phyloP scores from a whole-genome alignment of 1,140 invertebrate genomes.

The Maniola jurtina region DNA sequence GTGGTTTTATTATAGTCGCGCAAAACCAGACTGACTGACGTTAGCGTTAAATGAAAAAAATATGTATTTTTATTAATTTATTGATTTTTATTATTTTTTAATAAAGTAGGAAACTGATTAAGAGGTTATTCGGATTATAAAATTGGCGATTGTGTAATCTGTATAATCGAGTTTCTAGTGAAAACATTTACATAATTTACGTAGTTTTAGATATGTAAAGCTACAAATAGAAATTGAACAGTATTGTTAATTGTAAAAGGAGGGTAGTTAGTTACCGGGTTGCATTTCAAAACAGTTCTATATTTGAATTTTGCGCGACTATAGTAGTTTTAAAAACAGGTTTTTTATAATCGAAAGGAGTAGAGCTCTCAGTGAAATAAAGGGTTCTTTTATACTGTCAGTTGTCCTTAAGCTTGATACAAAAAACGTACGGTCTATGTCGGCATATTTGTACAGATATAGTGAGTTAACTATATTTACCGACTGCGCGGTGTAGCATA shows the following conservation, averaged over 20 bases:
- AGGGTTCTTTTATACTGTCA: slow-evolving; percentile 52
- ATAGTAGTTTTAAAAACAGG: background rate
- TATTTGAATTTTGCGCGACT: slow-evolving; percentile 6
- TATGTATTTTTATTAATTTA: no score
- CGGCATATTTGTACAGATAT: slow-evolving; percentile 50
- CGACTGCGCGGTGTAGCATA: slow-evolving; percentile 54
- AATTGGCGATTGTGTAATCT: no score
- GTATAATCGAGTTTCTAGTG: no score
- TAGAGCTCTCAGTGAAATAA: slow-evolving; percentile 23
- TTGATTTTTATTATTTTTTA: no score
- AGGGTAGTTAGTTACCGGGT: background rate
- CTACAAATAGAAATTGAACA: background rate
- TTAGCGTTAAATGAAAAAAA: background rate
- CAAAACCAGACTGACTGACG: slow-evolving; percentile 1
- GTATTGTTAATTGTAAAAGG: background rate
- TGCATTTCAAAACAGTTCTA: background rate
- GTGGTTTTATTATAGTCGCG: slow-evolving; percentile 1
- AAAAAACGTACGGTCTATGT: slow-evolving; percentile 35
- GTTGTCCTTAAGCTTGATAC: slow-evolving; percentile 59
- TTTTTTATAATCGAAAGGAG: slow-evolving; percentile 10
- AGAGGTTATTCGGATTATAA: no score
- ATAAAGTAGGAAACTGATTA: no score
- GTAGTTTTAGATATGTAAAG: no score
- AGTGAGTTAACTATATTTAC: slow-evolving; percentile 43
- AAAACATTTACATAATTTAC: no score